Conservation (phyloP, 2,888 invertebrate genomes). For the Mellilla xanthometata region DNA sequence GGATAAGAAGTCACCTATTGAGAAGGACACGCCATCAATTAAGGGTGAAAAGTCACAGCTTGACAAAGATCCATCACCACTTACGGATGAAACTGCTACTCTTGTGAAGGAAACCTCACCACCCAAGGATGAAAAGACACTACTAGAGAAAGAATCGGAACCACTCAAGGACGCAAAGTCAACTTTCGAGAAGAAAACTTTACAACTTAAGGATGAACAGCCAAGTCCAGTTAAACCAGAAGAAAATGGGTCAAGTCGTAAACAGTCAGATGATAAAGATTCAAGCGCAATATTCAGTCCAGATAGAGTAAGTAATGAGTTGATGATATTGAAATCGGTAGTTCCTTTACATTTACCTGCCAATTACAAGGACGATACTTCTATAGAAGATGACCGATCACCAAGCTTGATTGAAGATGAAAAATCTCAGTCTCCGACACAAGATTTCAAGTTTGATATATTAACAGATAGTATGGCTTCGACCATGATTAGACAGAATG, state of each 20-base stretch:
- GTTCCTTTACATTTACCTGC: no score
- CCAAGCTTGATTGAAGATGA: constrained; percentile 14
- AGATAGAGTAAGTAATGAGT: not conserved
- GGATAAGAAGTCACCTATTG: not conserved
- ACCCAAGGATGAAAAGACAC: no score
- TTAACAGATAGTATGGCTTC: no score
- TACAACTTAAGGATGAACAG: not conserved
- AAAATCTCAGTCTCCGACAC: constrained; percentile 12
- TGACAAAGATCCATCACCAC: not conserved
- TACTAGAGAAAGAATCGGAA: no score
- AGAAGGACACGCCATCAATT: not conserved
- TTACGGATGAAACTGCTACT: no score
- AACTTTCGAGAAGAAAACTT: not conserved
- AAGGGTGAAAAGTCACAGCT: not conserved
- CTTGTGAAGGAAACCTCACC: not conserved
- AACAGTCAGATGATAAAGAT: constrained; percentile 10
- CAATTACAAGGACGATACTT: not conserved
- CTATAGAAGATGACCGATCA: constrained; percentile 11
- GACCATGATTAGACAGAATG: no score
- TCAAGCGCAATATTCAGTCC: constrained; percentile 4
- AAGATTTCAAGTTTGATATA: not conserved
- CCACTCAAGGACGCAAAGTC: no score
- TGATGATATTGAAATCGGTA: no score
- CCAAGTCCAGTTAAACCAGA: not conserved
- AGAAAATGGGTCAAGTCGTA: constrained; percentile 2